A percentile compares a stretch with the other conserved stretches of the same genome.
phyloP scores from a whole-genome alignment of 2,888 invertebrate genomes.

The Galerucella nymphaeae region DNA sequence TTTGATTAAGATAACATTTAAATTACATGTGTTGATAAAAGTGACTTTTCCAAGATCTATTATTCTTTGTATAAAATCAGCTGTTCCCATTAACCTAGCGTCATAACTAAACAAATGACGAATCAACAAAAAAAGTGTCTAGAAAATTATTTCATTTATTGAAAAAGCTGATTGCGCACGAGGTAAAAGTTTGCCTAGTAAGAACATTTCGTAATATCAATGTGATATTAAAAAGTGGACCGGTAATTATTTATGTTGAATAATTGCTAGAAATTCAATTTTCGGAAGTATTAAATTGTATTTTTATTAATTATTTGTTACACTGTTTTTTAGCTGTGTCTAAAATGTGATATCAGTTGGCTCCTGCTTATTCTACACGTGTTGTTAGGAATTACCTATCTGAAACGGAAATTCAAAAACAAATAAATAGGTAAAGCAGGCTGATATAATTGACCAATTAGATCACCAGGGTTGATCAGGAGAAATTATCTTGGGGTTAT shows the following conservation, averaged over 20 bases:
- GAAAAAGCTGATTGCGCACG: conserved; percentile 14
- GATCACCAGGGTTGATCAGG: too few species aligned
- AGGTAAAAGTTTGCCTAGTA: not conserved
- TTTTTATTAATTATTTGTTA: not conserved
- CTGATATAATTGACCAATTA: too few species aligned
- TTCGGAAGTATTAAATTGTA: not conserved
- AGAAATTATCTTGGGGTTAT: too few species aligned
- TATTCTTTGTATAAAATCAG: not conserved
- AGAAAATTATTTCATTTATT: not conserved
- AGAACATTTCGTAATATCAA: conserved; percentile 13
- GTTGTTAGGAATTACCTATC: too few species aligned
- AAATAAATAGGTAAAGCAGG: too few species aligned
- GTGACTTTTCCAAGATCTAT: not conserved
- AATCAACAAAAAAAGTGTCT: conserved; percentile 6
- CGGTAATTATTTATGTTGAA: conserved; percentile 2
- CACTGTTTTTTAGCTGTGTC: too few species aligned
- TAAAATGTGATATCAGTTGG: too few species aligned
- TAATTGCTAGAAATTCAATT: too few species aligned
- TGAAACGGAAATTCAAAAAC: too few species aligned
- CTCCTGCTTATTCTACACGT: too few species aligned
- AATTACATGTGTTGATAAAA: too few species aligned
- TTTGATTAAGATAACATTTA: too few species aligned
- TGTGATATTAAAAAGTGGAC: not conserved
- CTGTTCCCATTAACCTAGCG: not conserved
- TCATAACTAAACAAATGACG: not conserved